Conservation (phyloP, 2,888 invertebrate genomes). For the Antheraea yamamai region DNA sequence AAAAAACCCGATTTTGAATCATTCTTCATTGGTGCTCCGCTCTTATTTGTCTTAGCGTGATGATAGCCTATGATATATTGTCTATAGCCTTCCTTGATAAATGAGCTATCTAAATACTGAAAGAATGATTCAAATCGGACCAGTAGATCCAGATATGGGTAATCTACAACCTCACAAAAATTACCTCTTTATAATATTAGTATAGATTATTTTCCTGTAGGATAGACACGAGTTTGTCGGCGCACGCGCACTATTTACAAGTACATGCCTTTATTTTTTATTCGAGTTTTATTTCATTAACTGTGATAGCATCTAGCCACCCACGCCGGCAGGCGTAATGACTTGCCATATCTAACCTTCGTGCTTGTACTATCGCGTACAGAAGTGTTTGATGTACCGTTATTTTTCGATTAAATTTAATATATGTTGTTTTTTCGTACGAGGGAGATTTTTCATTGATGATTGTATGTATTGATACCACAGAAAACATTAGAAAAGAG, state of each 20-base stretch:
- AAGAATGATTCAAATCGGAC: no score
- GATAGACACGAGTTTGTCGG: conserved; percentile 8
- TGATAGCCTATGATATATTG: no score
- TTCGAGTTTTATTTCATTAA: conserved; percentile 79
- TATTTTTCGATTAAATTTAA: conserved; percentile 34
- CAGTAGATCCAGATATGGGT: no score
- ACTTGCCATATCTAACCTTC: conserved; percentile 73
- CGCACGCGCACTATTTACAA: conserved; percentile 29
- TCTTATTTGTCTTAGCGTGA: no score
- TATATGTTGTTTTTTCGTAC: conserved; percentile 3
- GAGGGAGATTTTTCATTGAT: not conserved
- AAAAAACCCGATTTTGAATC: no score
- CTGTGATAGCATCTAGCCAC: conserved; percentile 74
- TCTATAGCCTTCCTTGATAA: no score
- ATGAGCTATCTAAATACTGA: no score
- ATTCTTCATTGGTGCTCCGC: no score
- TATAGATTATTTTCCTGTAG: conserved; percentile 4
- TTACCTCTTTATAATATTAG: not conserved
- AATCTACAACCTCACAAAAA: not conserved
- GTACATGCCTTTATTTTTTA: conserved; percentile 59
- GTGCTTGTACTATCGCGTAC: conserved; percentile 50
- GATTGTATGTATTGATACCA: not conserved
- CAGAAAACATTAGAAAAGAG: not conserved
- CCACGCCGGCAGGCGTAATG: conserved; percentile 72
- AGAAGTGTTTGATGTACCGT: conserved; percentile 42